Evolutionary conservation across 2,888 invertebrate genomes (phyloP).

Genomic region (Herminia tarsipennalis): DNA sequence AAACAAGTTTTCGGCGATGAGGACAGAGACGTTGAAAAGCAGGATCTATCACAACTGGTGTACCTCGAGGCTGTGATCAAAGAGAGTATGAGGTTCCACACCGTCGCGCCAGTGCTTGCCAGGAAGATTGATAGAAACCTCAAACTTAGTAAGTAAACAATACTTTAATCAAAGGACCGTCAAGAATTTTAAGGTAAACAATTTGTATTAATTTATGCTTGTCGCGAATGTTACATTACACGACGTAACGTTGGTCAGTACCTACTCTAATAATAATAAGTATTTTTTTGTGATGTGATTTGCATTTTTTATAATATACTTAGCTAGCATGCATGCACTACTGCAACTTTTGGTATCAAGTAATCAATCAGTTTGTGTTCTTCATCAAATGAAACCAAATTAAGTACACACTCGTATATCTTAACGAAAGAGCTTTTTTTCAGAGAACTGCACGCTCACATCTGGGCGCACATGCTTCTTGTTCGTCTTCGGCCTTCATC

Average conservation of each 20-base stretch:
- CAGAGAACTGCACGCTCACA: slow-evolving; percentile 62
- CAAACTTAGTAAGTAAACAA: slow-evolving; percentile 57
- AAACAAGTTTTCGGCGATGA: slow-evolving; percentile 57
- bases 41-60: slow-evolving; percentile 59
- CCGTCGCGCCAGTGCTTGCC: slow-evolving; percentile 62
- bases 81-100: slow-evolving; percentile 65
- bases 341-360: no score
- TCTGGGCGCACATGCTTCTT: slow-evolving; percentile 59
- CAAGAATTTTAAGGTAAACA: no score
- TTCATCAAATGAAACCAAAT: no score
- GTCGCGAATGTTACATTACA: no score
- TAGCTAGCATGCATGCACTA: no score
- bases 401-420: neutral
- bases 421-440: slow-evolving; percentile 6
- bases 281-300: no score
- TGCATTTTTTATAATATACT: no score
- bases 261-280: no score
- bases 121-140: slow-evolving; percentile 61
- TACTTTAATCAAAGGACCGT: no score
- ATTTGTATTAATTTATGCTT: no score
- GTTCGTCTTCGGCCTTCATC: slow-evolving; percentile 59
- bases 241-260: no score
- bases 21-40: slow-evolving; percentile 62
- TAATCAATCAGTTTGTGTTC: no score
- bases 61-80: slow-evolving; percentile 70